Conservation (phyloP, 2,888 invertebrate species). For the Schrankia costaestrigalis region DNA sequence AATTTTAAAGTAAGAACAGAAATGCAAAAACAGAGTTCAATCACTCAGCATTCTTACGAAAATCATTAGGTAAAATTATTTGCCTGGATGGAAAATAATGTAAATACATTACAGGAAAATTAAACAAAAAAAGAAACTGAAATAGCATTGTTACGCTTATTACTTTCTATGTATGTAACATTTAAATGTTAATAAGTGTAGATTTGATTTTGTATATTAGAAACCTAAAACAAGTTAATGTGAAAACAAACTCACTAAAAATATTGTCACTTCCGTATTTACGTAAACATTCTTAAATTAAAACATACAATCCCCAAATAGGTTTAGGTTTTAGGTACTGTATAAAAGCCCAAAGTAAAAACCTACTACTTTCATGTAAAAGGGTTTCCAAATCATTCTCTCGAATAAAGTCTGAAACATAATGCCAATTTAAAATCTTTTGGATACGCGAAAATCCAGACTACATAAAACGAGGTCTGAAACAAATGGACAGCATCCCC, state of each 20-base stretch:
- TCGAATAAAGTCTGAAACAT: background rate
- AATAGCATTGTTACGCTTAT: too few species aligned
- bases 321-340: too few species aligned
- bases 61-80: too few species aligned
- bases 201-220: background rate
- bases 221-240: background rate
- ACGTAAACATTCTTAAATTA: too few species aligned
- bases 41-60: conserved; percentile 13
- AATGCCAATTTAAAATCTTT: background rate
- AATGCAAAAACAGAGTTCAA: conserved; percentile 34
- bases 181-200: background rate
- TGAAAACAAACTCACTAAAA: too few species aligned
- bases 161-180: background rate
- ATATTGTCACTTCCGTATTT: too few species aligned
- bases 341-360: background rate
- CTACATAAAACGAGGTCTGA: background rate
- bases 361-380: background rate
- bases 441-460: background rate
- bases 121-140: too few species aligned
- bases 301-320: too few species aligned
- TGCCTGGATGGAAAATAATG: too few species aligned
- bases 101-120: too few species aligned
- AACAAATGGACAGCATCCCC: conserved; percentile 6
- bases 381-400: background rate
- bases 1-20: conserved; percentile 10